Evolutionary conservation across 2,797 vertebrate species (phyloP), one percentile per base, ranked within the genome.

Genomic region (Alcedo quadribrachys): DNA sequence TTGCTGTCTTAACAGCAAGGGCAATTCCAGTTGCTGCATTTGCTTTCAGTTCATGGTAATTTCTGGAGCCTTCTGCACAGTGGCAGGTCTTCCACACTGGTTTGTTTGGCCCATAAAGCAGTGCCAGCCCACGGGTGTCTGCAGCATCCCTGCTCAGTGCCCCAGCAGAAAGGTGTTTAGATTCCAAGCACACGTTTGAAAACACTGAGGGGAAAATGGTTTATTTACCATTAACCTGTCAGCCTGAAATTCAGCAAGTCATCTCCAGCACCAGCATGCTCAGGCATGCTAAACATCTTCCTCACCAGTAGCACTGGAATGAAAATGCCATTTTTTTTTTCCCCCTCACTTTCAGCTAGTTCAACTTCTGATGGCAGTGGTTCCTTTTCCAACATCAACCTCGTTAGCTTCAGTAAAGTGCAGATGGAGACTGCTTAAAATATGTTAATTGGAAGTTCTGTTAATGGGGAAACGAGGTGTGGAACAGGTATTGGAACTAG

Each of bases 201-300:
- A 95, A 92, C 45, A 46, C 70, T 65, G 58, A 89, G 84, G 54
- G 90, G 71, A 87, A 91, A 85, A 79, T 85, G 28, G 48, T 87
- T 94, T 96, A 83, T 88, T 92, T 96, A 86, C 90, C 46, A 81
- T 84, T 87, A 94, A 92, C 45, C 40, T 81, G 60, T 77, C 92
- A 92, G 63, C 62, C 76, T 93, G 86, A 89, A 95, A 91, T 88
- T 84, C 87, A 89, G 79, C 22, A 2, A 94, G 80, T 75, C 87
- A 83, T 65, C 78, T 90, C 40, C 62, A 90, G 78, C 57, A 71
- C 45, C 65, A 81, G 73, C 81, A 67, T 61, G 90, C 81, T 92
- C 61, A 60, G 81, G 84, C 71, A 87, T 89, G 53, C 88, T 93
- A 85, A 96, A 46, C 68, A 62, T 24, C 78, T 62, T 93, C 73